A percentile compares a stretch with the other conserved stretches of the same genome.
phyloP scores from a whole-genome alignment of 2,113 vertebrate species.

The Isichthys henryi region DNA sequence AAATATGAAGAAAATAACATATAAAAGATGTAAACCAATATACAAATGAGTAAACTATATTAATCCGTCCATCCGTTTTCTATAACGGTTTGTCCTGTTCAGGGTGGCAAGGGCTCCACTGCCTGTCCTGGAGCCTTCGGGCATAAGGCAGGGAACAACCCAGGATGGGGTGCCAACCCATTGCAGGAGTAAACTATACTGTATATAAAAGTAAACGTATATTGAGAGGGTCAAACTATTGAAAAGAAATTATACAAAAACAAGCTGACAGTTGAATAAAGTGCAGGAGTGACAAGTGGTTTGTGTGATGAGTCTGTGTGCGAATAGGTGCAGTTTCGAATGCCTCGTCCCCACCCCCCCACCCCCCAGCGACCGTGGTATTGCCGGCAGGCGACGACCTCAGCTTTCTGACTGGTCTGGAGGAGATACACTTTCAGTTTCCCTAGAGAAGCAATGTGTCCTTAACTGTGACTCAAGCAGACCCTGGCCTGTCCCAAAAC shows the following conservation, averaged over 20 bases:
- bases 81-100: background rate
- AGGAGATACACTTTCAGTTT: background rate
- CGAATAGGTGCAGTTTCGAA: too few relatives aligned
- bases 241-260: background rate
- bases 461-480: background rate
- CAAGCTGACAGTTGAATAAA: background rate
- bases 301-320: background rate
- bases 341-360: too few relatives aligned
- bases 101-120: background rate
- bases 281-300: background rate
- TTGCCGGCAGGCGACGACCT: background rate
- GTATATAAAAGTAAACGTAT: background rate
- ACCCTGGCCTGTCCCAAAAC: background rate
- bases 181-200: background rate
- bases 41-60: background rate
- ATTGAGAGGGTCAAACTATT: background rate
- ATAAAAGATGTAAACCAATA: background rate
- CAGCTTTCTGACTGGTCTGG: background rate
- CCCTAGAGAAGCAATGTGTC: background rate
- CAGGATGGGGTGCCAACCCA: background rate
- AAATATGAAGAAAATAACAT: background rate
- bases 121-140: background rate
- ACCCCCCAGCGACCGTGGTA: too few relatives aligned
- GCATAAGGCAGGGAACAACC: background rate
- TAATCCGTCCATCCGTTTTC: background rate